Evolutionary conservation across 2,888 invertebrate species (phyloP).

Genomic region (Macaria notata): DNA sequence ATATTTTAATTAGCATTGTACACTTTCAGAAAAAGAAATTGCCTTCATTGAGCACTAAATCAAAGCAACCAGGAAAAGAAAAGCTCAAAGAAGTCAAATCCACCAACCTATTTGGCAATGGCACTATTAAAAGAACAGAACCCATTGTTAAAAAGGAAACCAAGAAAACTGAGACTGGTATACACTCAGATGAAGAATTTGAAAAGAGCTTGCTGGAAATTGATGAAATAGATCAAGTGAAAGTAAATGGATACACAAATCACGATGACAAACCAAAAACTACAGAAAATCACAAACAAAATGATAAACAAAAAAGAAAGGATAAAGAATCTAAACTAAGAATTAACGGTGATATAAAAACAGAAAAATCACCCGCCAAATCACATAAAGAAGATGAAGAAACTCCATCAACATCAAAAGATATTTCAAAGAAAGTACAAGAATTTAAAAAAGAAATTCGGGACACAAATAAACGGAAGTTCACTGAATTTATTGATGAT

Average conservation of each 20-base stretch:
- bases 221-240: constrained; percentile 75
- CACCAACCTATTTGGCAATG: constrained; percentile 84
- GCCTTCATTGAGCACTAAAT: no score
- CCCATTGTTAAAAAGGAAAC: constrained; percentile 67
- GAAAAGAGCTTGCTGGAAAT: constrained; percentile 85
- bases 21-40: no score
- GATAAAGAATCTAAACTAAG: not conserved
- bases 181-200: constrained; percentile 87
- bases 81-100: constrained; percentile 68
- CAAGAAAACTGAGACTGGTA: constrained; percentile 74
- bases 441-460: constrained; percentile 40
- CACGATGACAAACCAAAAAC: not conserved
- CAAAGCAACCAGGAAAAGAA: constrained; percentile 38
- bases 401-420: constrained; percentile 16
- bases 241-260: constrained; percentile 14
- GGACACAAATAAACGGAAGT: constrained; percentile 51
- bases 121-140: constrained; percentile 82
- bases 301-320: not conserved
- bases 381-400: not conserved
- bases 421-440: constrained; percentile 24
- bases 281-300: constrained; percentile 2
- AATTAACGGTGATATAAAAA: constrained; percentile 1
- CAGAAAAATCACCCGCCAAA: constrained; percentile 14
- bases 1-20: no score
- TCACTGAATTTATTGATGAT: constrained; percentile 54